Conservation (phyloP, 1,140 invertebrate species). For the Drosophila ohnishii region DNA sequence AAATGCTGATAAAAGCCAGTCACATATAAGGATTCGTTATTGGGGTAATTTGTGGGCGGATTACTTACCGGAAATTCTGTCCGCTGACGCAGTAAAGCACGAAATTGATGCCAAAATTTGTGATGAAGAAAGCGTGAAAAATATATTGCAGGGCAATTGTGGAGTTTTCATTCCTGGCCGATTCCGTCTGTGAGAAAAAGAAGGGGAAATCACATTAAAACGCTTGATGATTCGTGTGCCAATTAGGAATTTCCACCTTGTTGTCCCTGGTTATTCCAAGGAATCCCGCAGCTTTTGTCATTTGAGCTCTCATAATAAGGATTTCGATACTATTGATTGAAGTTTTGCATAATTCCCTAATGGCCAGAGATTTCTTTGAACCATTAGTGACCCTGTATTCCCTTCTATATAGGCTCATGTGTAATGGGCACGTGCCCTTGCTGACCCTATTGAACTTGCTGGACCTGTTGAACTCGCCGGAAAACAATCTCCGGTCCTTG, state of each 20-base stretch:
- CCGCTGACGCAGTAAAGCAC: slow-evolving; percentile 92
- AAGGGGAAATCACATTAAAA: slow-evolving; percentile 3
- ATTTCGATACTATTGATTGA: background rate
- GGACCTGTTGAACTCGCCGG: slow-evolving; percentile 14
- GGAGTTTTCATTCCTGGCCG: slow-evolving; percentile 59
- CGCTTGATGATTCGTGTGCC: background rate
- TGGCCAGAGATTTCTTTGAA: slow-evolving; percentile 4
- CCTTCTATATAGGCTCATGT: background rate
- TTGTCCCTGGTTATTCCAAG: background rate
- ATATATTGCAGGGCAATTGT: slow-evolving; percentile 79
- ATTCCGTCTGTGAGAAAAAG: slow-evolving; percentile 59
- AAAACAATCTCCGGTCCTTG: slow-evolving; percentile 28
- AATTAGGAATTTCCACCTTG: slow-evolving; percentile 11
- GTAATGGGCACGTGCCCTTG: slow-evolving; percentile 19
- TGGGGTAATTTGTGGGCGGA: slow-evolving; percentile 22
- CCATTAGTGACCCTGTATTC: background rate
- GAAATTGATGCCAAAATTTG: slow-evolving; percentile 94
- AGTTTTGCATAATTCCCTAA: slow-evolving; percentile 18
- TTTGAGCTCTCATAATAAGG: background rate
- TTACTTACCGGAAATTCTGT: slow-evolving; percentile 88
- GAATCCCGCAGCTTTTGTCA: background rate
- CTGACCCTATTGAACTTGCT: background rate
- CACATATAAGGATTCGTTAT: slow-evolving; percentile 41
- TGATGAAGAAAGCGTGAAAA: slow-evolving; percentile 87
- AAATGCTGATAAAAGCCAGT: slow-evolving; percentile 20